Conservation (phyloP, 2,888 invertebrate species). For the Uloborus plumipes region DNA sequence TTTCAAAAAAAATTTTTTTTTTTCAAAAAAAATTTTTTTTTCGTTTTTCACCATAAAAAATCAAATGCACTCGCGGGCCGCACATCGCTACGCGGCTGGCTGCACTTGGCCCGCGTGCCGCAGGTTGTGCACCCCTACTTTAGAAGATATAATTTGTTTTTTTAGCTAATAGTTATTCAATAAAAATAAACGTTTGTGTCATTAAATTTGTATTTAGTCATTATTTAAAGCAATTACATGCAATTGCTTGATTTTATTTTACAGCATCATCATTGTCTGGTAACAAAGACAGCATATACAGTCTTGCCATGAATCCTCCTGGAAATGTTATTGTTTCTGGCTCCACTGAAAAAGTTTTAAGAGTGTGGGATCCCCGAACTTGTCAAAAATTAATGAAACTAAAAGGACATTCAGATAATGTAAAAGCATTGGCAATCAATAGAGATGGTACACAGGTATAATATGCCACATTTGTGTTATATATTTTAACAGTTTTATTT, state of each 20-base stretch:
- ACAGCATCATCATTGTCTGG: conserved; percentile 94
- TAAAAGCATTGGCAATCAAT: conserved; percentile 93
- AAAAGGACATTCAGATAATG: conserved; percentile 97
- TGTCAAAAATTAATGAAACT: conserved; percentile 95
- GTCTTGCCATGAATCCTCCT: conserved; percentile 96
- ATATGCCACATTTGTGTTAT: not conserved
- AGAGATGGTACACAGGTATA: conserved; percentile 84
- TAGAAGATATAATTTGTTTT: no score
- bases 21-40: no score
- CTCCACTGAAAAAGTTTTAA: conserved; percentile 92
- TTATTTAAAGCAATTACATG: no score
- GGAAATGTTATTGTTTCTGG: conserved; percentile 97
- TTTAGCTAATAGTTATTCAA: no score
- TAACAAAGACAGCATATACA: conserved; percentile 98
- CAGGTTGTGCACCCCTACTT: no score
- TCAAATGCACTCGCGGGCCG: no score
- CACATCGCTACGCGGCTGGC: no score
- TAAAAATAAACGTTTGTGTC: not conserved
- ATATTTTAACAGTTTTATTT: not conserved
- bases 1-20: no score
- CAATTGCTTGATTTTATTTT: conserved; percentile 57
- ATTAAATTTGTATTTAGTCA: not conserved
- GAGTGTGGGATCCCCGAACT: conserved; percentile 97
- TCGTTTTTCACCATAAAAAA: no score
- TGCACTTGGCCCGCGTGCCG: no score